These are phyloP conservation scores for Dipodomys ordii DNA, from an alignment of 2,113 vertebrate genomes.

Conservation along the genomic window DNA sequence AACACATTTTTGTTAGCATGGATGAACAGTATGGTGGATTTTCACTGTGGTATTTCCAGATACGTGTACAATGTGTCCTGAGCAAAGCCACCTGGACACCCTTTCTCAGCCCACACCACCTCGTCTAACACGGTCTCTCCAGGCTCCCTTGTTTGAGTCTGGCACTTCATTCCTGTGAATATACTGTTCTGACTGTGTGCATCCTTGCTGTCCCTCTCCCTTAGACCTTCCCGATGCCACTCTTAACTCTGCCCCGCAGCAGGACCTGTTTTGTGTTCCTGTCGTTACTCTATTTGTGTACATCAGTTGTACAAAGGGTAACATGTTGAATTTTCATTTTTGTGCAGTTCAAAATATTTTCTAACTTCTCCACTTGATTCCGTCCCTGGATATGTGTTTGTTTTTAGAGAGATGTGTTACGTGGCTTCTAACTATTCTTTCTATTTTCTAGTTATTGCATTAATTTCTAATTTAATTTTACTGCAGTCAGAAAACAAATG, in stretches of 20 bases:
- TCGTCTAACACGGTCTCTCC: no score
- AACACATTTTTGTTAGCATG: no score
- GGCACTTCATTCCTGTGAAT: no score
- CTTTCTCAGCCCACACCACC: neutral
- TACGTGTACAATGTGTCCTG: neutral
- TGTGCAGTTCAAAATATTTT: neutral
- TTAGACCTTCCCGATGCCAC: no score
- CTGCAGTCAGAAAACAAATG: neutral
- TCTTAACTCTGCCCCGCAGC: no score
- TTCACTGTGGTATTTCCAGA: no score
- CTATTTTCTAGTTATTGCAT: neutral
- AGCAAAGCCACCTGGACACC: neutral
- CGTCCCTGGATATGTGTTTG: neutral
- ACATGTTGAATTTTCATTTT: neutral
- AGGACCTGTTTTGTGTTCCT: no score
- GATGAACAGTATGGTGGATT: no score
- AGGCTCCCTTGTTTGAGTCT: no score
- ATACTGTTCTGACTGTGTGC: no score
- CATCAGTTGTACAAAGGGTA: neutral
- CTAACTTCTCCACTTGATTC: neutral
- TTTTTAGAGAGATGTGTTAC: neutral
- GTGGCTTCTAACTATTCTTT: neutral
- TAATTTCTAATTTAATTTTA: neutral
- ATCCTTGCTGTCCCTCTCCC: no score
- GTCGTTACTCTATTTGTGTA: no score